Conservation (phyloP, 2,797 vertebrate species). For the Pipistrellus pygmaeus region DNA sequence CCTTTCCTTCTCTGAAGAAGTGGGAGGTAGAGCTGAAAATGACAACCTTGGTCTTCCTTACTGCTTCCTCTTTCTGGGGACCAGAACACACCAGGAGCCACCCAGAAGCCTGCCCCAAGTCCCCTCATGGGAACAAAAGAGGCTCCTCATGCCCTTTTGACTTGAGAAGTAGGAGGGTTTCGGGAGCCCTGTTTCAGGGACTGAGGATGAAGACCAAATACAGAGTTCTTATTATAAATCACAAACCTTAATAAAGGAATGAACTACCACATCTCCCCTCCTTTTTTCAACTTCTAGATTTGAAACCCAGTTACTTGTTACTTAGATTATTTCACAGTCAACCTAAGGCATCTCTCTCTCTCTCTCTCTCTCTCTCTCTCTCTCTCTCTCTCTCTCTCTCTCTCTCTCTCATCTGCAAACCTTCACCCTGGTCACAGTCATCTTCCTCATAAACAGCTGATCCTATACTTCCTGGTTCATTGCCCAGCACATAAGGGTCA, state of each 20-base stretch:
- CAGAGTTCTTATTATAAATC: not conserved
- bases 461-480: not conserved
- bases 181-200: not conserved
- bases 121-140: not conserved
- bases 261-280: not conserved
- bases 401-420: not conserved
- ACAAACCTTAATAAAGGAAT: not conserved
- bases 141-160: no score
- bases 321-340: not conserved
- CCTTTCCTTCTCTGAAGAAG: not conserved
- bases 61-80: not conserved
- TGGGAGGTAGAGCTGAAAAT: not conserved
- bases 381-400: not conserved
- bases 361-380: not conserved
- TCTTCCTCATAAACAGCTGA: not conserved
- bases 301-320: not conserved
- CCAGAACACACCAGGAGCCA: not conserved
- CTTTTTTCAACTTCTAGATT: not conserved
- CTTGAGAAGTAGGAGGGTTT: not conserved
- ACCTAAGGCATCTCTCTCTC: not conserved
- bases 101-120: not conserved
- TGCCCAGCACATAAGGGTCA: not conserved
- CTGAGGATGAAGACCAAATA: not conserved
- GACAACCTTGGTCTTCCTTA: not conserved
- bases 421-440: fast-evolving